Percentiles rank a stretch among this genome's conserved stretches.
Conservation (phyloP, 2,888 invertebrate species). For the Caenorhabditis sulstoni region DNA sequence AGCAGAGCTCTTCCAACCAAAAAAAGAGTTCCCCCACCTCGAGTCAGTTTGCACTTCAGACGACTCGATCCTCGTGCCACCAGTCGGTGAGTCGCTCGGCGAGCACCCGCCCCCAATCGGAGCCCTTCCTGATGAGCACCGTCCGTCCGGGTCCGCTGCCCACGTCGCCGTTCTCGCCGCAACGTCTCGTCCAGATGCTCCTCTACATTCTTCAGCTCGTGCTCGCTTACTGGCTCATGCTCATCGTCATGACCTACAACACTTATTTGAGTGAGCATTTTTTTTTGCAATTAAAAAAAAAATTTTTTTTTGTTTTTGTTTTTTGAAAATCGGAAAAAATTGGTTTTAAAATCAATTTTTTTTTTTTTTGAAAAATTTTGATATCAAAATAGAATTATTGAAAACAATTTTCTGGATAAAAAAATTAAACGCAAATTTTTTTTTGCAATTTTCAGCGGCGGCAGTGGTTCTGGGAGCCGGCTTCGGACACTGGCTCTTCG, state of each 20-base stretch:
- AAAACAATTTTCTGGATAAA: not conserved
- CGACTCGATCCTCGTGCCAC: conserved; percentile 45
- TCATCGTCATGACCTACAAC: conserved; percentile 79
- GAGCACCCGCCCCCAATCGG: conserved; percentile 35
- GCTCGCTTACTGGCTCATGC: conserved; percentile 79
- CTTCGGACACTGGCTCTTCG: conserved; percentile 78
- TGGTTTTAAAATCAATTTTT: too few species aligned
- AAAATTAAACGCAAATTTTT: too few species aligned
- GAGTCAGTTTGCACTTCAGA: conserved; percentile 43
- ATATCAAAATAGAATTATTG: not conserved
- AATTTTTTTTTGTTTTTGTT: too few species aligned
- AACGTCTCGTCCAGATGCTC: conserved; percentile 55
- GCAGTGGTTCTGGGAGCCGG: conserved; percentile 77
- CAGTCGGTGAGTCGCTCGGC: conserved; percentile 24
- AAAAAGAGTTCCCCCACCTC: too few species aligned
- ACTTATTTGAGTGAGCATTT: conserved; percentile 70
- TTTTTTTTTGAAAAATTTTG: not conserved
- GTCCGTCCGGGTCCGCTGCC: conserved; percentile 2
- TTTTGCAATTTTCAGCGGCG: conserved; percentile 58
- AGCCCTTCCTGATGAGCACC: conserved; percentile 42
- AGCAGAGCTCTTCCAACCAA: too few species aligned
- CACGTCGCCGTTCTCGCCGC: conserved; percentile 50
- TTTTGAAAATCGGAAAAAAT: too few species aligned
- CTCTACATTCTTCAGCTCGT: conserved; percentile 73
- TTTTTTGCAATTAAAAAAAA: not conserved